Base-by-base conservation (phyloP, 2,888 invertebrate species). In the Diarsia brunnea region DNA sequence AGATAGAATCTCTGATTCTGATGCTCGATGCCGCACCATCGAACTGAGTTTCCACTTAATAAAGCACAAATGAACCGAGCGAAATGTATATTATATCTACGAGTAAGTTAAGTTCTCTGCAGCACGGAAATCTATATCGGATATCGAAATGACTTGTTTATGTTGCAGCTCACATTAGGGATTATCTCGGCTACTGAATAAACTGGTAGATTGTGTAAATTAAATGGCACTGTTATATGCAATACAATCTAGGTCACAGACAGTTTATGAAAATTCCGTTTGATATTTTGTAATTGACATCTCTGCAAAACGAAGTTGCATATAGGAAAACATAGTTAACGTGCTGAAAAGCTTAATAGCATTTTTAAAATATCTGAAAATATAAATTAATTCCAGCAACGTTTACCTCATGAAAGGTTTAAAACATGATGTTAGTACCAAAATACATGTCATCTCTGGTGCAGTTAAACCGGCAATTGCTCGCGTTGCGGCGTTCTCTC, bases 41-140 rank as follows among this genome's bases (percentile, higher is more conserved):
- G 89, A 90, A 84, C 88, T 89, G 87, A 81, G 90, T 93, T 95
- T 95, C 94, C 94, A 93, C 93, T 90, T 92, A 93, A 95, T 95
- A 94, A 93, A 94, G 87, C 92, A 90, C 94, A 93, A 95, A 94
- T 93, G 94, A 93, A 90, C 92, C 93, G 94, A 84, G 89, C 85
- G 77, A 91, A 94, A 95, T 93, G 92, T 92, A 93, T 92, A 93
- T 92, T 93, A 91, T 89, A 89, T 89, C 89, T 89, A 88, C 86
- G 88, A 87, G 85, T 89, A 69, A 78, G 87, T 85, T 78, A 87
- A 82, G 84, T 83, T 79, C 70, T 66, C 71, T 86, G 84, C 84
- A 70, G 64, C 53, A 70, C 72, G 88, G 89, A 89, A 89, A 87
- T 91, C 87, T 90, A 88, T 91, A 90, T 89, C 84, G 88, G 88